A percentile compares a stretch with the other conserved stretches of the same genome.
These are phyloP conservation scores for Atherinosoma microstoma DNA, from an alignment of 2,797 vertebrate genomes.

Conservation along the genomic window DNA sequence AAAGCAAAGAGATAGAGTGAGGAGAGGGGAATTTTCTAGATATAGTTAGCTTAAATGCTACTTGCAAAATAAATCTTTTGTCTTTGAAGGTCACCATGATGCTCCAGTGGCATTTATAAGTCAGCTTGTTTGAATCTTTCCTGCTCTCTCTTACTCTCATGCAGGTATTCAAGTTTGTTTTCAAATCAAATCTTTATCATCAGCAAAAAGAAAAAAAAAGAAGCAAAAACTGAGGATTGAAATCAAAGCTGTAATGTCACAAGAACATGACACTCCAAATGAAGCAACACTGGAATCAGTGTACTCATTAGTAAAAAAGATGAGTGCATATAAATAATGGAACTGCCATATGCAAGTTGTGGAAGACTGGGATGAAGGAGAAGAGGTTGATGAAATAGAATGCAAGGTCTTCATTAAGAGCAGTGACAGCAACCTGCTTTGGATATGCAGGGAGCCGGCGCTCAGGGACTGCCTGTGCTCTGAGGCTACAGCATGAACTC, in stretches of 20 bases:
- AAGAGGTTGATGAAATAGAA: slow-evolving; percentile 80
- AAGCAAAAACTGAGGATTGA: not conserved
- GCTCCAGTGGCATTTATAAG: slow-evolving; percentile 22
- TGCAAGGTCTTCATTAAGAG: slow-evolving; percentile 79
- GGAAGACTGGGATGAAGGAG: slow-evolving; percentile 46
- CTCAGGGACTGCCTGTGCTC: slow-evolving; percentile 60
- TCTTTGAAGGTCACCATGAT: slow-evolving; percentile 47
- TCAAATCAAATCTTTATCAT: slow-evolving; percentile 1
- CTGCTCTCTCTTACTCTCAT: not conserved
- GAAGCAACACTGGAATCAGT: slow-evolving; percentile 48
- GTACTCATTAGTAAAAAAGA: slow-evolving; percentile 63
- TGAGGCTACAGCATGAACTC: slow-evolving; percentile 42
- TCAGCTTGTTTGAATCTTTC: slow-evolving; percentile 11
- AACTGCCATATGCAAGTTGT: slow-evolving; percentile 49
- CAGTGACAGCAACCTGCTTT: slow-evolving; percentile 68
- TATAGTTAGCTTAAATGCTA: slow-evolving; percentile 61
- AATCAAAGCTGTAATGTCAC: slow-evolving; percentile 20
- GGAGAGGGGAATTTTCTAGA: slow-evolving; percentile 1
- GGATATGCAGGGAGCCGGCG: slow-evolving; percentile 48
- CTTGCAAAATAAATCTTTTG: slow-evolving; percentile 51
- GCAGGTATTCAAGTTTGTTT: not conserved
- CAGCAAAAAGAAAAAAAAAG: slow-evolving; percentile 5
- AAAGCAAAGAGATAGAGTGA: slow-evolving; percentile 9
- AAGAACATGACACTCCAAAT: slow-evolving; percentile 41
- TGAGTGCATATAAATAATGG: slow-evolving; percentile 65